Evolutionary conservation across 2,797 vertebrate genomes (phyloP).

Genomic region (Chaunax sp.): DNA sequence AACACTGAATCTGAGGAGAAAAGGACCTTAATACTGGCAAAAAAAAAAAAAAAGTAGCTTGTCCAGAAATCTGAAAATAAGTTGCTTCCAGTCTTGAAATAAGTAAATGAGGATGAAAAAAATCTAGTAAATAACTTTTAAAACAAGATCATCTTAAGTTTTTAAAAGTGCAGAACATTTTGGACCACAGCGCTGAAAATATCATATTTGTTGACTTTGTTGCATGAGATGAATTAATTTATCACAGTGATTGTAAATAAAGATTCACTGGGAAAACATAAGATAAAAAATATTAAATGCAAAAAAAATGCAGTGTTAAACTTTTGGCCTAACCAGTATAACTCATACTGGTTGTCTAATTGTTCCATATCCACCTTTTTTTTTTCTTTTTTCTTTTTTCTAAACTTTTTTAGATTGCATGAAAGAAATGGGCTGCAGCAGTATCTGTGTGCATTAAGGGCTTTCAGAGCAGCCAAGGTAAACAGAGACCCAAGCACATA

Average conservation of each 20-base stretch:
- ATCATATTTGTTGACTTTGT: not conserved
- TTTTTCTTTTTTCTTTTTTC: no score
- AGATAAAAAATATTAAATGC: no score
- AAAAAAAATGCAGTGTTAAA: no score
- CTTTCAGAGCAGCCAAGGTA: conserved; percentile 66
- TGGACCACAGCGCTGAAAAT: not conserved
- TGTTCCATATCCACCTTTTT: not conserved
- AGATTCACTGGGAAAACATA: not conserved
- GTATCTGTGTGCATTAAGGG: conserved; percentile 58
- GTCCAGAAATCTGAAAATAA: no score
- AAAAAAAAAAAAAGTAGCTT: no score
- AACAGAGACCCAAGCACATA: conserved; percentile 59
- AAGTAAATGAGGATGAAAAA: no score
- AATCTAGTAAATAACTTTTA: no score
- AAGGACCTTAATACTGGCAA: no score
- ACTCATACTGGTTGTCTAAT: conserved; percentile 9
- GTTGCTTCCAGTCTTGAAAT: not conserved
- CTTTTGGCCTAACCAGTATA: not conserved
- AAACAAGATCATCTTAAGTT: no score
- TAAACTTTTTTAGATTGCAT: conserved; percentile 21
- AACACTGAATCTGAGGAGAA: no score
- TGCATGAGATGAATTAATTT: not conserved
- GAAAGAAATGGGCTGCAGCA: conserved; percentile 43
- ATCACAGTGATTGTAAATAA: not conserved
- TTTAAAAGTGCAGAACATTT: no score